phyloP scores from a whole-genome alignment of 2,797 vertebrate genomes.

The Takifugu ocellatus region DNA sequence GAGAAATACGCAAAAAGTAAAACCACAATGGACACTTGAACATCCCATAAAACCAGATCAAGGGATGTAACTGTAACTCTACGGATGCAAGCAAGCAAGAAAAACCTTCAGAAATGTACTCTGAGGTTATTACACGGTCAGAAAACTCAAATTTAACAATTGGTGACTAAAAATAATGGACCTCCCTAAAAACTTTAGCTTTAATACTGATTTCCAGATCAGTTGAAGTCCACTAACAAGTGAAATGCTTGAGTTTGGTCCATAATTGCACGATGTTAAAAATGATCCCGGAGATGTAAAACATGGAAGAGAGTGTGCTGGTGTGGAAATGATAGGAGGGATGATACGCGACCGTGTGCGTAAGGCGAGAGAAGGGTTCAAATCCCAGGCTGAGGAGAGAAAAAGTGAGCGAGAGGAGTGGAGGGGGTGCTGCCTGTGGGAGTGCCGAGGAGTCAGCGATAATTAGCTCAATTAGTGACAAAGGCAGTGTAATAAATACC shows the following conservation, averaged over 20 bases:
- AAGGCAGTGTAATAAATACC: conserved; percentile 99
- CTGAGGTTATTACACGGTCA: too few species aligned
- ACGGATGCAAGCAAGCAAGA: neutral
- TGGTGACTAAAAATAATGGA: too few species aligned
- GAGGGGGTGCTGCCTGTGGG: conserved; percentile 83
- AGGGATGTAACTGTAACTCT: neutral
- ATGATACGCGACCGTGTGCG: conserved; percentile 13
- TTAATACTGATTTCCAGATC: too few species aligned
- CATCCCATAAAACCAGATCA: conserved; percentile 10
- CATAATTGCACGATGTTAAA: too few species aligned
- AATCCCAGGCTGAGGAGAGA: conserved; percentile 74
- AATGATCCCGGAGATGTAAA: too few species aligned
- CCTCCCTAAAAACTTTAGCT: too few species aligned
- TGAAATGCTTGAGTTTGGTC: too few species aligned
- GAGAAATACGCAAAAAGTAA: conserved; percentile 9
- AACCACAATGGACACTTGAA: conserved; percentile 1
- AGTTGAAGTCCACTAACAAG: too few species aligned
- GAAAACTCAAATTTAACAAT: too few species aligned
- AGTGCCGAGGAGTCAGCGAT: conserved; percentile 98
- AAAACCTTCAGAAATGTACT: too few species aligned
- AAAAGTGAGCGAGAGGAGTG: conserved; percentile 53
- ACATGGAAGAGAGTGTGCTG: too few species aligned
- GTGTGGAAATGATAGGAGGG: neutral
- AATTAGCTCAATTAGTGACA: conserved; percentile 99
- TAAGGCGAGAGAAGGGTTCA: conserved; percentile 64